These are phyloP conservation scores for Opisthocomus hoazin DNA, from an alignment of 2,113 vertebrate species.

Conservation along the genomic window DNA sequence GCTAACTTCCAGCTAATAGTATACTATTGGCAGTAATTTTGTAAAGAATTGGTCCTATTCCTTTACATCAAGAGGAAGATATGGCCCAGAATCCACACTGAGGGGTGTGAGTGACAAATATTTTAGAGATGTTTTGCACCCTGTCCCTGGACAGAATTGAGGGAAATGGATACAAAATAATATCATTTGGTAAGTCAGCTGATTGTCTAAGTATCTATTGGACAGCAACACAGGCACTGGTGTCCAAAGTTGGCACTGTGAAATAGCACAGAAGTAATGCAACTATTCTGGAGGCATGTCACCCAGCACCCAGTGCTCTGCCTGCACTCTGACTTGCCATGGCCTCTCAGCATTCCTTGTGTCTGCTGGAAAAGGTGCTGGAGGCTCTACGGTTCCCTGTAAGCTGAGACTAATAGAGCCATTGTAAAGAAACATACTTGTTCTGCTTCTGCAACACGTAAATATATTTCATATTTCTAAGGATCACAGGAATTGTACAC, in stretches of 20 bases:
- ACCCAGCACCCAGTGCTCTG: background rate
- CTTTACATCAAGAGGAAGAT: background rate
- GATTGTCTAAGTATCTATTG: background rate
- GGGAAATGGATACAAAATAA: background rate
- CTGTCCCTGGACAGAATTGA: background rate
- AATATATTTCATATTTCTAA: background rate
- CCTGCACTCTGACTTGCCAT: fast-evolving
- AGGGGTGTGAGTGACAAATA: background rate
- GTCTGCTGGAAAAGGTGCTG: background rate
- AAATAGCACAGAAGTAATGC: background rate
- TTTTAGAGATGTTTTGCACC: background rate
- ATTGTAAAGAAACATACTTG: background rate
- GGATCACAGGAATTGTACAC: background rate
- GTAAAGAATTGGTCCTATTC: background rate
- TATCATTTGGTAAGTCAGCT: background rate
- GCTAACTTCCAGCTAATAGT: background rate
- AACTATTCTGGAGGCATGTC: background rate
- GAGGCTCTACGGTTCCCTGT: background rate
- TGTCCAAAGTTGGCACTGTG: background rate
- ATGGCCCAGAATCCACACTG: background rate
- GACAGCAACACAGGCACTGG: background rate
- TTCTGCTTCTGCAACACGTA: background rate
- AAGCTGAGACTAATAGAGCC: background rate
- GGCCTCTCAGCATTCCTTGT: background rate
- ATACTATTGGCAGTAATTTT: background rate